These are phyloP conservation scores for Ostrea denselamellosa DNA, from an alignment of 1,140 invertebrate species.

Conservation along the genomic window DNA sequence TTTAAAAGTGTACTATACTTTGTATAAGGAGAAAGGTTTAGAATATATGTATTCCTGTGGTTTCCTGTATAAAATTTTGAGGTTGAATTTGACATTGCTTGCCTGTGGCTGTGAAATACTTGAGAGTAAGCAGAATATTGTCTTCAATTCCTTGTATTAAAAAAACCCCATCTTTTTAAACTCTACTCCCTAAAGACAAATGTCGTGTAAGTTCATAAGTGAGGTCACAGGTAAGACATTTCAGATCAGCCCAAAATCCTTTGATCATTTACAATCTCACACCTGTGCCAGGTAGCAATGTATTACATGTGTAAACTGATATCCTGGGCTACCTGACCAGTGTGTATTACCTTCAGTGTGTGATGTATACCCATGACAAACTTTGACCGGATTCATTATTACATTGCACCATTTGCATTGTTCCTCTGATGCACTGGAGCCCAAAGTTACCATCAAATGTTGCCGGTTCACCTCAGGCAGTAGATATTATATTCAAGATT, in stretches of 20 bases:
- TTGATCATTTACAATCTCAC: conserved; percentile 12
- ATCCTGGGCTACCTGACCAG: background rate
- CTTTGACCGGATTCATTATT: background rate
- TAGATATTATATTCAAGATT: conserved; percentile 6
- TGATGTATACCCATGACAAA: background rate
- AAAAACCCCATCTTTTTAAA: background rate
- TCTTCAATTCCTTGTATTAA: background rate
- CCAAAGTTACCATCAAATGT: background rate
- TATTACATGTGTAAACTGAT: background rate
- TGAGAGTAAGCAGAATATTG: background rate
- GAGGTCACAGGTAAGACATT: conserved; percentile 1
- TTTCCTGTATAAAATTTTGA: background rate
- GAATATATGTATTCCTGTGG: background rate
- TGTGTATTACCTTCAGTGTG: background rate
- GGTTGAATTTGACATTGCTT: background rate
- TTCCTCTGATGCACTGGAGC: conserved; percentile 15
- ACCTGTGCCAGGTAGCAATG: conserved; percentile 1
- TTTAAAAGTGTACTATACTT: background rate
- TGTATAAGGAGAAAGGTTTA: background rate
- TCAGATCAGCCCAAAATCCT: background rate
- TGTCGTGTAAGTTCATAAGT: conserved; percentile 5
- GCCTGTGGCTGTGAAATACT: background rate
- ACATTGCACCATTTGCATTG: background rate
- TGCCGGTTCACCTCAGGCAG: conserved; percentile 9
- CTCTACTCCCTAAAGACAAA: conserved; percentile 10